Conservation (phyloP, 2,797 vertebrate genomes). For the Simalia tracyae region DNA sequence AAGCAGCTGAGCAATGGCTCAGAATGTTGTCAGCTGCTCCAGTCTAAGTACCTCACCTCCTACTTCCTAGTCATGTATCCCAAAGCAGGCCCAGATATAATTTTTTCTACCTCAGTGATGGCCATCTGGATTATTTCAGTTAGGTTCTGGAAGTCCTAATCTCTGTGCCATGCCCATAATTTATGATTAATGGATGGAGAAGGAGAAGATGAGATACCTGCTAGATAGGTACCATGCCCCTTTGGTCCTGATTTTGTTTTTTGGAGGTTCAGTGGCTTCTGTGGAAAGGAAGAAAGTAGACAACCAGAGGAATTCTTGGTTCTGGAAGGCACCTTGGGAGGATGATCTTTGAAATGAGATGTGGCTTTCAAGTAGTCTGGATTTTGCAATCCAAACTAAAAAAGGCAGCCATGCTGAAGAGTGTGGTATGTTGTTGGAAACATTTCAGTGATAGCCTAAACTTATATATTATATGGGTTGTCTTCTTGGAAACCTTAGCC, state of each 20-base stretch:
- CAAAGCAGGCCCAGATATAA: not conserved
- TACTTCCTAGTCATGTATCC: not conserved
- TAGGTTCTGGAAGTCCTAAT: not conserved
- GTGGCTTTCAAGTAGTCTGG: not conserved
- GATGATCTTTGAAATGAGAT: not conserved
- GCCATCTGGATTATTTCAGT: not conserved
- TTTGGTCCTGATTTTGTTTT: not conserved
- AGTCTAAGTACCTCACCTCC: not conserved
- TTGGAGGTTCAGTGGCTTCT: not conserved
- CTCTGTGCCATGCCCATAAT: not conserved
- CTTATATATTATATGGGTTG: not conserved
- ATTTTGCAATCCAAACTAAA: not conserved
- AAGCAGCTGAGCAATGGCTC: not conserved
- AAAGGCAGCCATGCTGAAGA: not conserved
- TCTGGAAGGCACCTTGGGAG: not conserved
- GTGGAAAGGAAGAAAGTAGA: not conserved
- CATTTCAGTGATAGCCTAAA: not conserved
- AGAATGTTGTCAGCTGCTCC: not conserved
- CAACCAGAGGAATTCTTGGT: not conserved
- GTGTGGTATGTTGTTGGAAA: not conserved
- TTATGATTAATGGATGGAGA: not conserved
- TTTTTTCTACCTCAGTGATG: not conserved
- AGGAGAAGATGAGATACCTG: not conserved
- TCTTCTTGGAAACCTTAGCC: not conserved
- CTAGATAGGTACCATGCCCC: not conserved